Evolutionary conservation across 2,888 invertebrate species (phyloP).

Genomic region (Aspidiotus destructor): DNA sequence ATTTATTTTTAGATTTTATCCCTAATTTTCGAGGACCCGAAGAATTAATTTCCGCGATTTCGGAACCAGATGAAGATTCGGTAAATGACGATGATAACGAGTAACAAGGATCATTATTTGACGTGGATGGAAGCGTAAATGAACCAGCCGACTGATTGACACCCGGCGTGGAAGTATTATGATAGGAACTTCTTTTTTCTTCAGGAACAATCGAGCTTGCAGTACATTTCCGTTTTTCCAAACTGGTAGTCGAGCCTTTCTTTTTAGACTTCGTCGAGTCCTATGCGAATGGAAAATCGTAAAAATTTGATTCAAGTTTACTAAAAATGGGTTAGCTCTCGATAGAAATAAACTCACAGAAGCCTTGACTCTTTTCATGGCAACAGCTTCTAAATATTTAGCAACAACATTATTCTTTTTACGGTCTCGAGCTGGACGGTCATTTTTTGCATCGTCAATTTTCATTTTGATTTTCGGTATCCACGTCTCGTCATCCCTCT

Average conservation of each 20-base stretch:
- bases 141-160: background rate
- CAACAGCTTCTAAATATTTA: slow-evolving; percentile 20
- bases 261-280: background rate
- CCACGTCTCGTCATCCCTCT: slow-evolving; percentile 27
- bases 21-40: too few species aligned
- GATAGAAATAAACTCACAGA: background rate
- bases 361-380: slow-evolving; percentile 12
- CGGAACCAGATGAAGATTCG: background rate
- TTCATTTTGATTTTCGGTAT: slow-evolving; percentile 27
- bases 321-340: background rate
- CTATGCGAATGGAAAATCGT: background rate
- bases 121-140: slow-evolving; percentile 16
- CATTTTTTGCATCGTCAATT: slow-evolving; percentile 19
- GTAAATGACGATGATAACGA: slow-evolving; percentile 12
- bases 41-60: too few species aligned
- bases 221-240: background rate
- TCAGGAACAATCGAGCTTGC: too few species aligned
- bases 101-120: background rate
- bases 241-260: background rate
- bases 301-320: background rate
- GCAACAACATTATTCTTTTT: slow-evolving; percentile 21
- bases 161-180: background rate
- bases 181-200: background rate
- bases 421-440: slow-evolving; percentile 16
- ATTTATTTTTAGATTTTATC: too few species aligned